Conservation (phyloP, 2,113 vertebrate genomes). For the Semnornis frantzii region DNA sequence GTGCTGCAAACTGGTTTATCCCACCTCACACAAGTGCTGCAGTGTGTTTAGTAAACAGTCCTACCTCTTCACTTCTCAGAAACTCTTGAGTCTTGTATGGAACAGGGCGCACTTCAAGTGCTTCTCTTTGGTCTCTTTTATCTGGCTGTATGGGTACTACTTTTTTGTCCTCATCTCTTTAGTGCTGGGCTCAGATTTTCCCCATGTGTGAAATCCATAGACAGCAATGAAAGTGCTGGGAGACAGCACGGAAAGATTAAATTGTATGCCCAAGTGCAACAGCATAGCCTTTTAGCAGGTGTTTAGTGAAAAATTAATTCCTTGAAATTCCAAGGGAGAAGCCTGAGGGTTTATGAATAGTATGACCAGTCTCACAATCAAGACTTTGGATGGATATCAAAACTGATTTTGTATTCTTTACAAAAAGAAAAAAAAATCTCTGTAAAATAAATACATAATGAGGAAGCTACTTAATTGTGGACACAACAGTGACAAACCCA, state of each 20-base stretch:
- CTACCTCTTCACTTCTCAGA: neutral
- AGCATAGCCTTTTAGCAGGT: conserved; percentile 72
- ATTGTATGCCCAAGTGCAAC: conserved; percentile 75
- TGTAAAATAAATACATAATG: conserved; percentile 62
- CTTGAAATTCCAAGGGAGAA: conserved; percentile 76
- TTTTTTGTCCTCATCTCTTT: conserved; percentile 46
- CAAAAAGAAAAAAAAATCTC: conserved; percentile 40
- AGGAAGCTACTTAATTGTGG: conserved; percentile 49
- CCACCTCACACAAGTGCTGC: neutral
- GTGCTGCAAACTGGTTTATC: neutral
- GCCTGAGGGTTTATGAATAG: conserved; percentile 71
- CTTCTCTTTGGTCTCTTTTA: neutral
- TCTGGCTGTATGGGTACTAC: conserved; percentile 8
- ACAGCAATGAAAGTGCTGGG: conserved; percentile 68
- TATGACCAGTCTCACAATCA: conserved; percentile 76
- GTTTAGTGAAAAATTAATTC: conserved; percentile 82
- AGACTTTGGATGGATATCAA: conserved; percentile 72
- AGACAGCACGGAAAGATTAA: conserved; percentile 75
- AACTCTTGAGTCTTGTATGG: neutral
- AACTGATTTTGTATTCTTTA: conserved; percentile 72
- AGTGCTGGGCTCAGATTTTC: conserved; percentile 48
- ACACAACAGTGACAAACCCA: neutral
- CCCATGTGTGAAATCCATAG: conserved; percentile 48
- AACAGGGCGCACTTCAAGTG: neutral
- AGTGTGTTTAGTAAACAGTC: neutral